Evolutionary conservation across 2,888 invertebrate genomes (phyloP).

Genomic region (Eupithecia exiguata): DNA sequence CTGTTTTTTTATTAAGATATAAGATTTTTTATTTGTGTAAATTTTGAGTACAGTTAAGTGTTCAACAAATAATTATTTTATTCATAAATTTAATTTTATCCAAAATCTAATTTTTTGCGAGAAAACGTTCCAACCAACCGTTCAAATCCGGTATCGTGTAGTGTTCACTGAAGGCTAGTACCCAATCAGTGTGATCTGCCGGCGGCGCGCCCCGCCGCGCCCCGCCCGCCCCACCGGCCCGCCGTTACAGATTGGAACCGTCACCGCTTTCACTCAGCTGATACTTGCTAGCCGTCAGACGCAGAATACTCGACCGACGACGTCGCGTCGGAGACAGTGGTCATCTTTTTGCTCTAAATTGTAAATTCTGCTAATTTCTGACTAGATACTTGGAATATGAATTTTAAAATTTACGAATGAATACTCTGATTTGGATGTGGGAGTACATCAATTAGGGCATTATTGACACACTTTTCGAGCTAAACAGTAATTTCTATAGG

Average conservation of each 20-base stretch:
- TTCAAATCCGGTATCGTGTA: conserved; percentile 6
- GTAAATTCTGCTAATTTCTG: not conserved
- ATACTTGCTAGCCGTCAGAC: not conserved
- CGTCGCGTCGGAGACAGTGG: not conserved
- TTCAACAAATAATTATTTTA: too few species aligned
- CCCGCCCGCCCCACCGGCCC: not conserved
- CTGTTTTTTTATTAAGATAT: too few species aligned
- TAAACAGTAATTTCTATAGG: too few species aligned
- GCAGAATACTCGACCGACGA: not conserved
- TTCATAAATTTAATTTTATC: too few species aligned
- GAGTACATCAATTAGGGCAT: too few species aligned
- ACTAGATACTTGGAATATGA: not conserved
- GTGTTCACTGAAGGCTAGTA: conserved; percentile 11
- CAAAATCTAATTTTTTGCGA: not conserved
- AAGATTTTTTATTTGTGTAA: too few species aligned
- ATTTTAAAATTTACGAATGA: too few species aligned
- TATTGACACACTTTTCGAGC: too few species aligned
- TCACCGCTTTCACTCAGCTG: not conserved
- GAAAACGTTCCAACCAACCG: not conserved
- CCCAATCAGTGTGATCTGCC: conserved; percentile 23
- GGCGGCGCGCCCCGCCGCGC: not conserved
- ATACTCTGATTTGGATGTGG: too few species aligned
- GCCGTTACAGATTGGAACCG: not conserved
- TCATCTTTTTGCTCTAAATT: not conserved
- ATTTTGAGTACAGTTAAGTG: too few species aligned